A percentile compares a stretch with the other conserved stretches of the same genome.
phyloP scores from a whole-genome alignment of 2,113 vertebrate genomes.

The Cheilinus undulatus region DNA sequence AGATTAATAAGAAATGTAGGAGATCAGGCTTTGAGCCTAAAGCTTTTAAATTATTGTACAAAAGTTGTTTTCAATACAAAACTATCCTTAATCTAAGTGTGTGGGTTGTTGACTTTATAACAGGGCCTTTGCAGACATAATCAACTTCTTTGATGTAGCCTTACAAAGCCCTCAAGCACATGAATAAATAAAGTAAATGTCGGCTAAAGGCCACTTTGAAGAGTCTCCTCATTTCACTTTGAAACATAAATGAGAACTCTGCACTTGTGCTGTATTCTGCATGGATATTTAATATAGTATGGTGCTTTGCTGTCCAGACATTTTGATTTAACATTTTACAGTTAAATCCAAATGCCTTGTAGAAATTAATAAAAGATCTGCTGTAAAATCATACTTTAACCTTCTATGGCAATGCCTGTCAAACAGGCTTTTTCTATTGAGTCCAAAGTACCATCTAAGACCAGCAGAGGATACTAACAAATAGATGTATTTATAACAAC shows the following conservation, averaged over 20 bases:
- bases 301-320: neutral
- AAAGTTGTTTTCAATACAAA: neutral
- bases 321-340: too few species aligned
- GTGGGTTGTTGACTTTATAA: constrained; percentile 16
- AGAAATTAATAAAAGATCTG: too few species aligned
- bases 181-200: constrained; percentile 70
- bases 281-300: neutral
- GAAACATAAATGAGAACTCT: constrained; percentile 4
- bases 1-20: neutral
- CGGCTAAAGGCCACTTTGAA: constrained; percentile 54
- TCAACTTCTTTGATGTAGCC: constrained; percentile 59
- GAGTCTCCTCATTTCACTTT: constrained; percentile 27
- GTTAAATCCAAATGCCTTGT: too few species aligned
- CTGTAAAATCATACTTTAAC: too few species aligned
- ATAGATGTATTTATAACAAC: neutral
- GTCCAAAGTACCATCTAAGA: constrained; percentile 11
- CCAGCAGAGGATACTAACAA: neutral
- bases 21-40: neutral
- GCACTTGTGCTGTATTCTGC: neutral
- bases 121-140: constrained; percentile 33
- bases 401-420: neutral
- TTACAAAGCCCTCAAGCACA: constrained; percentile 35
- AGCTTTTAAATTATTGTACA: neutral
- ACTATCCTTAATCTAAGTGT: neutral
- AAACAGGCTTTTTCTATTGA: constrained; percentile 11